A percentile compares a stretch with the other conserved stretches of the same genome.
Evolutionary conservation across 2,113 vertebrate species (phyloP).

Genomic region (Choloepus hoffmanni): DNA sequence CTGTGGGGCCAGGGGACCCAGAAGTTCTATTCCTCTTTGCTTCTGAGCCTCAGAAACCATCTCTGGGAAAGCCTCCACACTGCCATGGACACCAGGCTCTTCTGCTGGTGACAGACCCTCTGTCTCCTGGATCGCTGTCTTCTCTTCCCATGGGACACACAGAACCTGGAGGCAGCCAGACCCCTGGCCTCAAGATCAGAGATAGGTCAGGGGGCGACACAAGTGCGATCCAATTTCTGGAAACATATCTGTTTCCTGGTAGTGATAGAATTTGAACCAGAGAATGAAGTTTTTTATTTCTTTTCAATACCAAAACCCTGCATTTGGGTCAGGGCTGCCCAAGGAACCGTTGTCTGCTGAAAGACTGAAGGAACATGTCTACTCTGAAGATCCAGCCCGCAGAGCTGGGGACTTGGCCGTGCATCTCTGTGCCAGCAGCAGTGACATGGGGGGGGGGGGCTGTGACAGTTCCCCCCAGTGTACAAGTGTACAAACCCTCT

Average conservation of each 20-base stretch:
- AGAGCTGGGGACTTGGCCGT: background rate
- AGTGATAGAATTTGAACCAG: background rate
- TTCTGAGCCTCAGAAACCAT: background rate
- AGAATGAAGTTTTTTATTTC: conserved; percentile 8
- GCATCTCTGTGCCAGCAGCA: fast-evolving
- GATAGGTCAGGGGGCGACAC: background rate
- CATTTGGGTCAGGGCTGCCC: no score
- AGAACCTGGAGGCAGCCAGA: background rate
- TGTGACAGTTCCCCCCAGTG: background rate
- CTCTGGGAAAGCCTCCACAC: background rate
- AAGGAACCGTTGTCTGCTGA: background rate
- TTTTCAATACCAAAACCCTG: background rate
- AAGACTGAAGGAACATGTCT: background rate
- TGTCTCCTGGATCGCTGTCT: background rate
- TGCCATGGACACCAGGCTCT: background rate
- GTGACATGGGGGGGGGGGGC: no score
- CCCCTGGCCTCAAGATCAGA: background rate
- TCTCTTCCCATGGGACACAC: background rate
- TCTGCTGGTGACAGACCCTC: background rate
- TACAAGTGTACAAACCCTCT: background rate
- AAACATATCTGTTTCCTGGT: background rate
- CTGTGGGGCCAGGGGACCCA: background rate
- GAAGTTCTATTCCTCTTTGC: background rate
- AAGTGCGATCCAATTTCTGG: background rate
- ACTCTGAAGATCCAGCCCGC: fast-evolving